Base-by-base conservation (phyloP, 2,888 invertebrate species). In the Drosophila subsilvestris region DNA sequence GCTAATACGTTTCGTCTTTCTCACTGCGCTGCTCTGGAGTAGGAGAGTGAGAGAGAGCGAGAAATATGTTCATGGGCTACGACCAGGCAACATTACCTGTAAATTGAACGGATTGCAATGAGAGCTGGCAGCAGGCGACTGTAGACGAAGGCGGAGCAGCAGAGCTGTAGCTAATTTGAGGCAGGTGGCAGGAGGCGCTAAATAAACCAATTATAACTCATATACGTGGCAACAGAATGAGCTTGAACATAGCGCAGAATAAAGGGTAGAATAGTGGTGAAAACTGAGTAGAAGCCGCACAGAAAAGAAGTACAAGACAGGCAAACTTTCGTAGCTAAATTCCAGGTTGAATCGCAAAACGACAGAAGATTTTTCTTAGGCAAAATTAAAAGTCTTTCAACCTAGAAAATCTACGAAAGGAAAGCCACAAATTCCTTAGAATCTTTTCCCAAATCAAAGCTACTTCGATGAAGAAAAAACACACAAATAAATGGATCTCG, bases 1-100 rank as follows among this genome's bases (percentile, higher is more conserved):
- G 51, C 69, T 61, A 60, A 67, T 68, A 67, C 27, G 68, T 58
- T 58, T 66, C 22, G 58, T 51, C 67, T 48, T 29, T 45, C 27
- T n/a, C 14, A 43, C 51, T 32, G 17, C 29, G 8, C 27, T 32
- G 17, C 29, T 27, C 27, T 29, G 10, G 32, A 12, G 14, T 14
- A 32, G 4, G 14, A 12, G 4, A 32, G 8, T 12, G 3, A 32
- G 12, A 37, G 14, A 14, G 14, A 27, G 18, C 7, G n/a, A 29
- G 14, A 60, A 8, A 54, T 25, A 44, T 51, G 29, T 53, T 53
- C 60, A 32, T 37, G 43, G 25, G 48, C n/a, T 18, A 32, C 22
- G 42, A 25, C 32, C 43, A 54, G 42, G 47, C 53, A 22, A 32
- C 22, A 32, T 48, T 49, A 32, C 32, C 29, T 32, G 48, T 44